phyloP scores from a whole-genome alignment of 2,797 vertebrate genomes.

The Caiman crocodilus region DNA sequence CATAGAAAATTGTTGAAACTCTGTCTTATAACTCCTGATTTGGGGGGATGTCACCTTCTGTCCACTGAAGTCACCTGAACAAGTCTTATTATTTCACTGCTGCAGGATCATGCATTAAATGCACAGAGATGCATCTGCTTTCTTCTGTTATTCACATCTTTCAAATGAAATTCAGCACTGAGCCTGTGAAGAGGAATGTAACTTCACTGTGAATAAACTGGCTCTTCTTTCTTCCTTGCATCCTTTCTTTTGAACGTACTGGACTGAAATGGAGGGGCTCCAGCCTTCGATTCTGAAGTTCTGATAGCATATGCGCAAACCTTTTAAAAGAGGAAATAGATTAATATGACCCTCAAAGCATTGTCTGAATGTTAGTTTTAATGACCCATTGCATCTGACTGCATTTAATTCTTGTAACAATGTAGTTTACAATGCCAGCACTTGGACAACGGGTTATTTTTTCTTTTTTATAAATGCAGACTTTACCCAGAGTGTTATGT shows the following conservation, averaged over 20 bases:
- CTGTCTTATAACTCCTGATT: neutral
- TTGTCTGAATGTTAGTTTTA: accelerated
- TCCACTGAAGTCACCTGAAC: accelerated
- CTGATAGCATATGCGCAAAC: neutral
- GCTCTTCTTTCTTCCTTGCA: neutral
- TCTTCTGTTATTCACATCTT: neutral
- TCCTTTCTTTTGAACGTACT: neutral
- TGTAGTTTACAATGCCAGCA: neutral
- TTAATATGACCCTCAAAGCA: neutral
- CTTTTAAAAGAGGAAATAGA: neutral
- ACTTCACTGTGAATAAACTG: neutral
- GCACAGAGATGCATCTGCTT: neutral
- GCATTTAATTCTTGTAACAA: neutral
- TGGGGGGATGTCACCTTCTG: neutral
- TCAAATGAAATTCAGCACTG: neutral
- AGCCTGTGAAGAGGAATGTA: neutral
- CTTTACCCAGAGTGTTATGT: neutral
- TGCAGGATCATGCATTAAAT: neutral
- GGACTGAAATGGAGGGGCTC: neutral
- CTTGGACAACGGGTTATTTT: neutral
- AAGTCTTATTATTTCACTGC: neutral
- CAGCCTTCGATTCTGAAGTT: neutral
- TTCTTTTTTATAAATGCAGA: neutral
- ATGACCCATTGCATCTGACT: neutral
- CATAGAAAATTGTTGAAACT: neutral